Percentiles rank a stretch among this genome's conserved stretches.
Evolutionary conservation across 2,797 vertebrate genomes (phyloP).

Genomic region (Falco biarmicus): DNA sequence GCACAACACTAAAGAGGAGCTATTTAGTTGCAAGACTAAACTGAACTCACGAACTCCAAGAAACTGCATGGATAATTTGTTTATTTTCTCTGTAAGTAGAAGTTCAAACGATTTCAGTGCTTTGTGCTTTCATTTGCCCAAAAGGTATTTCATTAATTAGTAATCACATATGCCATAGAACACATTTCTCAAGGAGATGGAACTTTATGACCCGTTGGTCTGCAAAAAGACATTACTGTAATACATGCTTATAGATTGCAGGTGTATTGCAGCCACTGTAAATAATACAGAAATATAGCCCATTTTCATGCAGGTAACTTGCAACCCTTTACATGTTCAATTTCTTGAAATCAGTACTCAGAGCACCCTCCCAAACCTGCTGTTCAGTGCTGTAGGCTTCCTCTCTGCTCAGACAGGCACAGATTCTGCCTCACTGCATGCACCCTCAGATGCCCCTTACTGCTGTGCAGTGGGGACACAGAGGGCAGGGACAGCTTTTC

Average conservation of each 20-base stretch:
- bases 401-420: background rate
- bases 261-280: background rate
- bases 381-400: background rate
- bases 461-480: background rate
- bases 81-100: slow-evolving; percentile 15
- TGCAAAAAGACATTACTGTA: slow-evolving; percentile 25
- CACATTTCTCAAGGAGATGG: background rate
- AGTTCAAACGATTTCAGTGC: background rate
- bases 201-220: slow-evolving; percentile 36
- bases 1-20: background rate
- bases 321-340: background rate
- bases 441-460: background rate
- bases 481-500: background rate
- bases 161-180: background rate
- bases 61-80: background rate
- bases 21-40: background rate
- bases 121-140: slow-evolving; percentile 28
- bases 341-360: background rate
- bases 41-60: background rate
- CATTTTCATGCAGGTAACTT: background rate
- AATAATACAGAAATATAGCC: background rate
- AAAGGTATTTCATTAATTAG: slow-evolving; percentile 51
- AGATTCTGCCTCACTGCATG: accelerated
- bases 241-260: slow-evolving; percentile 5
- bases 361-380: background rate